Evolutionary conservation across 2,113 vertebrate species (phyloP), one percentile per base, ranked within the genome.

Genomic region (Clarias macrocephalus): DNA sequence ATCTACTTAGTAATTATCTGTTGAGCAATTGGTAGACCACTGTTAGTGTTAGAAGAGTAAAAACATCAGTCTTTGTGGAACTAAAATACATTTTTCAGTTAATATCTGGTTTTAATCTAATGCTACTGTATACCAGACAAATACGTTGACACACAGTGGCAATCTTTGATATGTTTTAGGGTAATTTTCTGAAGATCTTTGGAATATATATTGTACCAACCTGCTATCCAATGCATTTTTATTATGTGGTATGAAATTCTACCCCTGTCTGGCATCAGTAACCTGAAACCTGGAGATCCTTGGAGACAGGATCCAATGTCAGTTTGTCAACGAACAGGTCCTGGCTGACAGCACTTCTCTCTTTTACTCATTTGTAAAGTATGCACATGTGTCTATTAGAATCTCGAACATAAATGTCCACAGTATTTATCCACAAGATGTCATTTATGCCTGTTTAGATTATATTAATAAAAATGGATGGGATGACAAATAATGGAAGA

Each of bases 301-400:
- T 30, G 57, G 59, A 84, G 79, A 85, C 30, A 84, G 62, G 82
- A 77, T 65, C 63, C 88, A 85, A 57, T 82, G 88, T 91, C 90
- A 89, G 86, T 91, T 88, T 73, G 60, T 86, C 91, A 91, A 90
- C 91, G 91, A 91, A 63, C 88, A 89, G 85, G 83, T 90, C 87
- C 30, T 85, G 57, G 37, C 70, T 28, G 37, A 90, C 83, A 88
- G 87, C 87, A 88, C 91, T 80, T 89, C 83, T 86, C 90, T 89
- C 87, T 80, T 92, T 73, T 90, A 91, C 90, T 86, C 87, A 13
- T 60, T n/a, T 65, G 59, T 57, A 72, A 3, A 48, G 48, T 25
- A 73, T 12, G 59, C 56, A 75, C 19, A 72, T 0, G 70, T 23
- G 11, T 3, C 5, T n/a, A 11, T 52, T 52, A 28, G 37, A 52